These are phyloP conservation scores for Drosophila tristis DNA, from an alignment of 1,140 invertebrate genomes.

Conservation along the genomic window DNA sequence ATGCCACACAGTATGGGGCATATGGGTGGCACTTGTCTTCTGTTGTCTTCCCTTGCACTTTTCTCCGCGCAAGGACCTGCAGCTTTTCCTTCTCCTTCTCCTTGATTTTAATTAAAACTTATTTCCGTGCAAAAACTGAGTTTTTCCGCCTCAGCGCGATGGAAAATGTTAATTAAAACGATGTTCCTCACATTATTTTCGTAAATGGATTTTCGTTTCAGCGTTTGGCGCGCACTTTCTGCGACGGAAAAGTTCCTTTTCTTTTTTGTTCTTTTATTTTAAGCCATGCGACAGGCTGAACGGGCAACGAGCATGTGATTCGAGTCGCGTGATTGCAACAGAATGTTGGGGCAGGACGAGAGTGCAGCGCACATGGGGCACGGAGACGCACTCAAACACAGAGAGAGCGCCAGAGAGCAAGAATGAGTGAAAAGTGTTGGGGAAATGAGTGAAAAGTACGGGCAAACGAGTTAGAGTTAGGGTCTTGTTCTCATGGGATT, in stretches of 20 bases:
- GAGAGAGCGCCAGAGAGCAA: background rate
- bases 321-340: slow-evolving; percentile 33
- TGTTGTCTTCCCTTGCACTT: background rate
- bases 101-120: slow-evolving; percentile 68
- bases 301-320: slow-evolving; percentile 72
- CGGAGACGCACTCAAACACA: slow-evolving; percentile 5
- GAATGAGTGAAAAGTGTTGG: slow-evolving; percentile 37
- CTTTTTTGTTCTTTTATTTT: slow-evolving; percentile 3
- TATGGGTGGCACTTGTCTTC: too few species aligned
- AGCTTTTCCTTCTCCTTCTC: slow-evolving; percentile 4
- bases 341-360: slow-evolving; percentile 51
- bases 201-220: slow-evolving; percentile 37
- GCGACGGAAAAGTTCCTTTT: background rate
- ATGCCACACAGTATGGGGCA: background rate
- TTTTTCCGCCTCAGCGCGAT: slow-evolving; percentile 40
- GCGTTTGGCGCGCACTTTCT: slow-evolving; percentile 21
- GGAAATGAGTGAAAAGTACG: slow-evolving; percentile 1
- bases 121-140: slow-evolving; percentile 28
- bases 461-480: slow-evolving; percentile 5
- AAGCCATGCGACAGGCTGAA: slow-evolving; percentile 62
- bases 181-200: slow-evolving; percentile 38
- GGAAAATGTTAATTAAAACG: slow-evolving; percentile 70
- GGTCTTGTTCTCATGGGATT: background rate
- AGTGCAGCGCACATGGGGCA: slow-evolving; percentile 55
- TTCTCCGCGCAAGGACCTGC: slow-evolving; percentile 9